Evolutionary conservation across 2,113 vertebrate species (phyloP).

Genomic region (Clinocottus analis): DNA sequence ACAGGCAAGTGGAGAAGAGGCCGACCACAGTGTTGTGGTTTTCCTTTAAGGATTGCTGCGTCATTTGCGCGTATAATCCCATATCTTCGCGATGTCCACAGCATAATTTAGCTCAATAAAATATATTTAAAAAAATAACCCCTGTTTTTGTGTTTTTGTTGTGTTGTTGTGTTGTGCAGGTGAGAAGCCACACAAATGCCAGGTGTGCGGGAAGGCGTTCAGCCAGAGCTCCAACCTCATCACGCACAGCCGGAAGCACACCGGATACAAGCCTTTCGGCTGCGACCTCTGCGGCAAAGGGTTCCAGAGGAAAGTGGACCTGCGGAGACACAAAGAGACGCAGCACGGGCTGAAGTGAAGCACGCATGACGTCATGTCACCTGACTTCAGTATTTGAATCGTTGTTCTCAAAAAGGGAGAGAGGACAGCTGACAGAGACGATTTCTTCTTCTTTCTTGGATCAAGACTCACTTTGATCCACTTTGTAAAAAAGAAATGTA

Average conservation of each 20-base stretch:
- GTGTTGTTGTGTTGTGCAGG: slow-evolving; percentile 78
- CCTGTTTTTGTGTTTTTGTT: not conserved
- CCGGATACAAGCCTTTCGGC: slow-evolving; percentile 97
- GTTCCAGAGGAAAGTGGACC: slow-evolving; percentile 97
- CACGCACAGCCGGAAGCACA: slow-evolving; percentile 98
- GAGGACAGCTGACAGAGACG: not conserved
- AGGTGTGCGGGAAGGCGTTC: slow-evolving; percentile 99
- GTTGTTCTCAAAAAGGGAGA: not conserved
- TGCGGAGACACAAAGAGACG: slow-evolving; percentile 95
- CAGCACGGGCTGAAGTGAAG: slow-evolving; percentile 95
- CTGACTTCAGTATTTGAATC: not conserved
- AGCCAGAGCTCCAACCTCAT: slow-evolving; percentile 99
- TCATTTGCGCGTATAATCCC: not conserved
- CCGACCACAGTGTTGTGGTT: not conserved
- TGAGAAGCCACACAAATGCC: slow-evolving; percentile 98
- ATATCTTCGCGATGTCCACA: not conserved
- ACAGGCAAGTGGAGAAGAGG: slow-evolving; percentile 84
- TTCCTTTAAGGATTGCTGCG: not conserved
- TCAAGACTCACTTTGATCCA: not conserved
- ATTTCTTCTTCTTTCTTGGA: not conserved
- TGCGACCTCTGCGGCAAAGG: slow-evolving; percentile 97
- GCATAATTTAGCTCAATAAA: not conserved
- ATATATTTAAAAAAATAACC: not conserved
- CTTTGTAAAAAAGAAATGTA: not conserved
- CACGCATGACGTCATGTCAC: not conserved